These are phyloP conservation scores for Sebastes vulpes DNA, from an alignment of 2,797 vertebrate genomes.

Conservation along the genomic window DNA sequence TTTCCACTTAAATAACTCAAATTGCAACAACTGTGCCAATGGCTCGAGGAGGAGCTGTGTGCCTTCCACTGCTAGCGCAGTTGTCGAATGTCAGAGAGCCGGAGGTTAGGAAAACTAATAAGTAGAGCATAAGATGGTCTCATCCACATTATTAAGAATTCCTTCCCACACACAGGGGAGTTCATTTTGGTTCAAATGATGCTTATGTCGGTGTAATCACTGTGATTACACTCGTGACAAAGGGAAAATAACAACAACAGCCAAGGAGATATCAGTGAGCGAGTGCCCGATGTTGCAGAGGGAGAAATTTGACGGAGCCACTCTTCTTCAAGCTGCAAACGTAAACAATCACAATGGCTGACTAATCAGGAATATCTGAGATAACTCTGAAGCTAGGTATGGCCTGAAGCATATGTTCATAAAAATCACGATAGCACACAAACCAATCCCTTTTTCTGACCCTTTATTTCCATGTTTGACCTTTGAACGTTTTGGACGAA, in stretches of 20 bases:
- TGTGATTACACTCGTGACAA: slow-evolving; percentile 24
- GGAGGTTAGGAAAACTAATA: slow-evolving; percentile 66
- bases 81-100: slow-evolving; percentile 34
- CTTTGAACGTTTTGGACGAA: slow-evolving; percentile 33
- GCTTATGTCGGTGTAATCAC: slow-evolving; percentile 17
- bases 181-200: slow-evolving; percentile 19
- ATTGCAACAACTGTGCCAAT: slow-evolving; percentile 31
- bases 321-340: not conserved
- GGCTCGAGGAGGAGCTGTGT: not conserved
- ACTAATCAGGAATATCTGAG: not conserved
- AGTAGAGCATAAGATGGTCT: slow-evolving; percentile 48
- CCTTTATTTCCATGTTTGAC: slow-evolving; percentile 18
- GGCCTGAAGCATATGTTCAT: not conserved
- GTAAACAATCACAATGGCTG: slow-evolving; percentile 1
- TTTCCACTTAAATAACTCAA: slow-evolving; percentile 36
- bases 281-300: not conserved
- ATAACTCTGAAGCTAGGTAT: not conserved
- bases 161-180: slow-evolving; percentile 18
- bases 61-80: slow-evolving; percentile 10
- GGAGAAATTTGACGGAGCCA: not conserved
- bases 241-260: slow-evolving; percentile 8
- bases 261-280: not conserved
- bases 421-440: not conserved
- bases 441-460: slow-evolving; percentile 27
- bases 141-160: slow-evolving; percentile 50